Evolutionary conservation across 2,797 vertebrate species (phyloP).

Genomic region (Chromobotia macracanthus): DNA sequence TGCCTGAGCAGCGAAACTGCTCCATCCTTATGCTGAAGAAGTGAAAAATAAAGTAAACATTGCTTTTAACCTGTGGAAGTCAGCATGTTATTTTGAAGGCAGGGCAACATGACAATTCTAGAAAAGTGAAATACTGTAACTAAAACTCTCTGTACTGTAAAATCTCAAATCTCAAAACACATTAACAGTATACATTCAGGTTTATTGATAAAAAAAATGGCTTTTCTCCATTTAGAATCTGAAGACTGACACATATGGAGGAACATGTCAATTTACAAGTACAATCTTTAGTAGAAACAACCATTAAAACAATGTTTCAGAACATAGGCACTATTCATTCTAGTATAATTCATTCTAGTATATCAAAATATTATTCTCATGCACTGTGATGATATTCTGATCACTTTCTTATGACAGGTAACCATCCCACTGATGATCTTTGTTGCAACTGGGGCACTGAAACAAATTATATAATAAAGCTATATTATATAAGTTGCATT

Average conservation of each 20-base stretch:
- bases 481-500: background rate
- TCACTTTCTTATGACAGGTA: constrained; percentile 1
- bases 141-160: too few species aligned
- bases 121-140: background rate
- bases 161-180: too few species aligned
- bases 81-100: background rate
- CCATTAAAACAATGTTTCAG: too few species aligned
- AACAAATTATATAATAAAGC: background rate
- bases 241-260: constrained; percentile 41
- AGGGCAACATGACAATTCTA: background rate
- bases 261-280: constrained; percentile 20
- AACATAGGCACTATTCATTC: too few species aligned
- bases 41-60: background rate
- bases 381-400: background rate
- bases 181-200: background rate
- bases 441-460: background rate
- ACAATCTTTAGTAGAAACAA: constrained; percentile 9
- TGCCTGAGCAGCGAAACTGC: constrained; percentile 66
- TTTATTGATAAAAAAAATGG: too few species aligned
- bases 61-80: background rate
- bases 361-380: background rate
- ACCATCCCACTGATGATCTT: background rate
- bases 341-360: background rate
- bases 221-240: constrained; percentile 19
- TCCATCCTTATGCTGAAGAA: background rate